Evolutionary conservation across 2,797 vertebrate species (phyloP).

Genomic region (Anniella stebbinsi): DNA sequence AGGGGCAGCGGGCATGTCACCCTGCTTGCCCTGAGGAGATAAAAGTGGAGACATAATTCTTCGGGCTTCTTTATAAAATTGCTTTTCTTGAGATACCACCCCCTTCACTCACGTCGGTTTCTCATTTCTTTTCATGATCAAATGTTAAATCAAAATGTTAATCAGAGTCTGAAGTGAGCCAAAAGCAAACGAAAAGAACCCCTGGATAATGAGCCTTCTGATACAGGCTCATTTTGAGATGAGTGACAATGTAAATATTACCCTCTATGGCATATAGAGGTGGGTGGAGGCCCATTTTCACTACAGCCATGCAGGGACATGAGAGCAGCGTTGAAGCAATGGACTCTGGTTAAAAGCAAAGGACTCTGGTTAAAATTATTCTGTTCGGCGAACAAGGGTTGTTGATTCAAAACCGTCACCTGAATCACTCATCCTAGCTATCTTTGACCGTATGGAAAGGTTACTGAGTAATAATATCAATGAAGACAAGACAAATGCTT

Average conservation of each 20-base stretch:
- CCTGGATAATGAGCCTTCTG: background rate
- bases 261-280: background rate
- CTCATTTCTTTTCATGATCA: slow-evolving; percentile 6
- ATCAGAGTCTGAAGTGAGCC: background rate
- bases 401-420: background rate
- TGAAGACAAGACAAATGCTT: background rate
- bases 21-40: background rate
- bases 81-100: background rate
- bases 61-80: background rate
- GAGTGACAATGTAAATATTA: background rate
- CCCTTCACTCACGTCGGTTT: background rate
- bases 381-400: background rate
- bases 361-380: background rate
- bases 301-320: background rate
- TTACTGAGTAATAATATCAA: slow-evolving; percentile 28
- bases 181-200: background rate
- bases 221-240: background rate
- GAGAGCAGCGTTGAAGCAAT: no score
- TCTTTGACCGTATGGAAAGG: slow-evolving; percentile 31
- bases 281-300: background rate
- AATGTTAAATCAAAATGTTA: slow-evolving; percentile 16
- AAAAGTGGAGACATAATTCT: background rate
- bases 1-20: background rate
- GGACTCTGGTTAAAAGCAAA: background rate
- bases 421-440: background rate